Evolutionary conservation across 2,888 invertebrate genomes (phyloP), one percentile per base, ranked within the genome.

Genomic region (Machimus atricapillus): DNA sequence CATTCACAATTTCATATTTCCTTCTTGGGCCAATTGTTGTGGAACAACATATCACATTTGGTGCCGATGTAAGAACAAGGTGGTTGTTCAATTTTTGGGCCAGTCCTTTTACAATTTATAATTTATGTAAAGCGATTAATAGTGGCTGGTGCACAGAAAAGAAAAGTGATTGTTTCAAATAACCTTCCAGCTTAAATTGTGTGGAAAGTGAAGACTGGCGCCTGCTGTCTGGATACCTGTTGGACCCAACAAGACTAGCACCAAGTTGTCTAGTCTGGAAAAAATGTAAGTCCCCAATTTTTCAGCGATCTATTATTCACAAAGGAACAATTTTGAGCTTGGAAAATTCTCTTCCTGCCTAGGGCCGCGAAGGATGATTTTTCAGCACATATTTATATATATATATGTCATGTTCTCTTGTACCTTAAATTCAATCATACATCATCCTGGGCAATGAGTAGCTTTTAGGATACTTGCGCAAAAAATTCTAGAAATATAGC

Each of bases 351-450:
- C 12, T 23, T 78, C 43, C 43, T 23, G 43, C 76, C 76, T 76
- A 23, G 37, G 23, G 43, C 78, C 27, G 27, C 27, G 58, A 58
- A 19, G 23, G 58, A n/a, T n/a, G 58, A 23, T 58, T 23, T 58
- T 58, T 9, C 66, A 23, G n/a, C 66, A 66, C 27, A 66, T 56
- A 56, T n/a, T 16, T 56, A 40, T 40, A 40, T 23, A 9, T 58
- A 58, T 66, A 23, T 58, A 19, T 58, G 66, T 66, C 66, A 66
- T 66, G 27, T 66, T 66, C 4, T 66, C 66, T 23, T 12, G 66
- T 66, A 19, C 34, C 58, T 82, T 58, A 82, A 82, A 82, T 82
- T 82, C 58, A 82, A 82, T 82, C 66, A 58, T 52, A 82, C 23
- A 31, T 82, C 37, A 52, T 82, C 58, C 58, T 58, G 27, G 31